Base-by-base conservation (phyloP, 2,113 vertebrate species). In the Seriola rivoliana region DNA sequence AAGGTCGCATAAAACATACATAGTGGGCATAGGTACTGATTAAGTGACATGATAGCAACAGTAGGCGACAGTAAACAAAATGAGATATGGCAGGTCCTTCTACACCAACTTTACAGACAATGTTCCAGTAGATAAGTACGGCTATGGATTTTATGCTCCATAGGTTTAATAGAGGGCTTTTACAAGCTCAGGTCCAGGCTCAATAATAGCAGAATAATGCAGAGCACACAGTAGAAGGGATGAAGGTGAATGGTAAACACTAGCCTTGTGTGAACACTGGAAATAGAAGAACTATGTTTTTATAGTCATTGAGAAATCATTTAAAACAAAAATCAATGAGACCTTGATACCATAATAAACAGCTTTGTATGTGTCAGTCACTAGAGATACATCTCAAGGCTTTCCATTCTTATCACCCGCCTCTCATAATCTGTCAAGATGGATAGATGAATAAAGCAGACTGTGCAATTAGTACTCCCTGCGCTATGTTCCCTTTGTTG, bases 21-120 rank as follows among this genome's bases (percentile, higher is more conserved):
- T 72, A 82, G 69, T 80, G 81, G 63, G 78, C 73, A 91, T 8
- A 75, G 42, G 70, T 59, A 48, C 87, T 83, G 87, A 85, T 88
- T 85, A 91, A 78, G 81, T 71, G 83, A 82, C 87, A 87, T 44
- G 74, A 88, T 85, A 85, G 68, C 36, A 71, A 85, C 63, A 80
- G 17, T 58, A 81, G 59, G 52, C 66, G 44, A 87, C 63, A 52
- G 88, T 80, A 87, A 93, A 91, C 68, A 81, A 44, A 48, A 72
- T 63, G 63, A 71, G 75, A 86, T 74, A 70, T 17, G 46, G 29
- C 50, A 76, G 40, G 62, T 71, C 73, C 66, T 70, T 65, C 70
- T 52, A 36, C 13, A n/a, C 55, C 50, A 75, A 59, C 59, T 73
- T 78, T 76, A 65, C 84, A 82, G 59, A 82, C 63, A 66, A 16